Percentiles rank a stretch among this genome's conserved stretches.
phyloP scores from a whole-genome alignment of 2,797 vertebrate species.

The Fistularia commersonii region DNA sequence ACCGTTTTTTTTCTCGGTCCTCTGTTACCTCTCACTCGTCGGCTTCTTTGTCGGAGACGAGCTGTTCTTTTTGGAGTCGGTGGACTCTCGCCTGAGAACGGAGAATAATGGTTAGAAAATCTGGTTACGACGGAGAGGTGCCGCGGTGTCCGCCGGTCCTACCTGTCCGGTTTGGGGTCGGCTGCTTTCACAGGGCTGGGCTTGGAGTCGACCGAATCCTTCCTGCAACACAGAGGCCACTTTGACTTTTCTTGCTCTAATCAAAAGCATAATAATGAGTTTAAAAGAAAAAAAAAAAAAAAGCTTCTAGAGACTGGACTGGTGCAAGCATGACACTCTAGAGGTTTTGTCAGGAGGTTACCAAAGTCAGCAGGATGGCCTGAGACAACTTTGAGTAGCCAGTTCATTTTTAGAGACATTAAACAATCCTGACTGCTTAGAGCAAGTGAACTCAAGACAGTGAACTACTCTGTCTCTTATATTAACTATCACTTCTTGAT shows the following conservation, averaged over 20 bases:
- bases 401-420: too few species aligned
- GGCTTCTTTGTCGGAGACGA: slow-evolving; percentile 73
- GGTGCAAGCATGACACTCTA: too few species aligned
- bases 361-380: too few species aligned
- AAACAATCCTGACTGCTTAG: too few species aligned
- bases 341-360: too few species aligned
- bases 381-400: too few species aligned
- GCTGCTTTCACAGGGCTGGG: slow-evolving; percentile 52
- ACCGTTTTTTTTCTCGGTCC: too few species aligned
- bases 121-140: neutral
- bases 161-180: slow-evolving; percentile 73
- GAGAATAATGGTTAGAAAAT: neutral
- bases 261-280: too few species aligned
- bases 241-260: too few species aligned
- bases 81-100: slow-evolving; percentile 80
- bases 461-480: too few species aligned
- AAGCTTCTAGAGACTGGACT: too few species aligned
- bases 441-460: neutral
- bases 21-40: slow-evolving; percentile 81
- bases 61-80: slow-evolving; percentile 74
- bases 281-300: too few species aligned
- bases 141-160: neutral
- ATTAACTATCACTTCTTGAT: neutral
- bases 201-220: slow-evolving; percentile 69
- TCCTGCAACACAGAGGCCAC: slow-evolving; percentile 63